Percentiles rank a stretch among this genome's conserved stretches.
phyloP scores from a whole-genome alignment of 2,113 vertebrate genomes.

The Ochotona princeps region DNA sequence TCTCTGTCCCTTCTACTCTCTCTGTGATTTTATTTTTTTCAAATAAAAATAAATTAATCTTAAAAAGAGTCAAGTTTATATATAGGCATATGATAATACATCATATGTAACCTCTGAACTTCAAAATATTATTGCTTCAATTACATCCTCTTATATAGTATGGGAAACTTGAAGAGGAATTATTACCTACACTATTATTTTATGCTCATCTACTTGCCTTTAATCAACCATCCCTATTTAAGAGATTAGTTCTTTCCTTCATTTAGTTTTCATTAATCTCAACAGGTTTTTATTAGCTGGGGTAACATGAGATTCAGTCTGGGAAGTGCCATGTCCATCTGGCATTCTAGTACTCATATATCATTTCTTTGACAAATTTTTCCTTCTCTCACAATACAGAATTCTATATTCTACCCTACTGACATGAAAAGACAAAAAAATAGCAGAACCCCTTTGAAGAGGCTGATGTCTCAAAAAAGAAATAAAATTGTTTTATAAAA shows the following conservation, averaged over 20 bases:
- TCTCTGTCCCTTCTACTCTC: no score
- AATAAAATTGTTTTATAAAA: background rate
- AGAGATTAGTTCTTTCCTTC: background rate
- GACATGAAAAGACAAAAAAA: conserved; percentile 15
- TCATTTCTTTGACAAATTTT: background rate
- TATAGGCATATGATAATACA: background rate
- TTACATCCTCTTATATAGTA: background rate
- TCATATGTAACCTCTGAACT: conserved; percentile 37
- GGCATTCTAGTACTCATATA: background rate
- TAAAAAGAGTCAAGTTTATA: conserved; percentile 21
- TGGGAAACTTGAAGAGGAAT: background rate
- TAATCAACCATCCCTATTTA: background rate
- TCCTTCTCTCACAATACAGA: conserved; percentile 15
- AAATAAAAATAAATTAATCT: no score
- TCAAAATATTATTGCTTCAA: conserved; percentile 1
- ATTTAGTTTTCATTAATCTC: background rate
- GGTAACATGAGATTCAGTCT: background rate
- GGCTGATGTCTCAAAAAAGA: conserved; percentile 12
- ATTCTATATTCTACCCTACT: background rate
- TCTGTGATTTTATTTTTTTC: no score
- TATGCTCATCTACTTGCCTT: background rate
- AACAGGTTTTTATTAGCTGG: background rate
- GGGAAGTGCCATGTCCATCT: background rate
- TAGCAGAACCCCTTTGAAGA: conserved; percentile 11
- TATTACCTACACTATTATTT: background rate